Base-by-base conservation (phyloP, 1,140 invertebrate genomes). In the Nomia melanderi region DNA sequence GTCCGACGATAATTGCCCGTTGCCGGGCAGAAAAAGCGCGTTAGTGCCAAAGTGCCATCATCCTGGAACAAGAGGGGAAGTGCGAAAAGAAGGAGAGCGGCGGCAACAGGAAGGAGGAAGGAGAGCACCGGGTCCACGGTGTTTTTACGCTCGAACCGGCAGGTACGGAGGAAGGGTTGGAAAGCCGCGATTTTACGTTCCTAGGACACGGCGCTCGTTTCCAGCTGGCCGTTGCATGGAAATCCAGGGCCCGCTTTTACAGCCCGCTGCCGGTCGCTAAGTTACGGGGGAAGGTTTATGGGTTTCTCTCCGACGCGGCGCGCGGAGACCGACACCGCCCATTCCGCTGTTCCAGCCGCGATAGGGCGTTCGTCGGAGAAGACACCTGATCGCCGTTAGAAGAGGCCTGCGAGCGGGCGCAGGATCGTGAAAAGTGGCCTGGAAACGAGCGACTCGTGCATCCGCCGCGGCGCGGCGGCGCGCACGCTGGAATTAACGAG, bases 261-360 rank as follows among this genome's bases (percentile, higher is more conserved):
- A 87, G 71, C 85, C 70, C 71, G 71, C 73, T 83, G 82, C 82
- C 75, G 77, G 72, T 77, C 78, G 85, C 84, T 86, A 83, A 88
- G 86, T 88, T 88, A 89, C 85, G 78, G 86, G 81, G 81, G 86
- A 88, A 90, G 87, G 84, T 91, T 91, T 91, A 91, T 88, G 90
- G 83, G n/a, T n/a, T n/a, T 81, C 82, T 78, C 83, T 78, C 70
- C 62, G 14, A 17, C 25, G 20, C 20, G 41, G 44, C 54, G 60
- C 62, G 20, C 33, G 75, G 56, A 39, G 36, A 57, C 31, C 60
- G 36, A 54, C 57, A 67, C 78, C 72, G 78, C 83, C 82, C 83
- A 76, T 84, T 83, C 72, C 25, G 57, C 70, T 60, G 31, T 29
- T 59, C 69, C 17, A 56, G 56, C 20, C 47, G 47, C 62, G 70